These are phyloP conservation scores for Mustelus asterias DNA, from an alignment of 2,113 vertebrate species.

Conservation along the genomic window DNA sequence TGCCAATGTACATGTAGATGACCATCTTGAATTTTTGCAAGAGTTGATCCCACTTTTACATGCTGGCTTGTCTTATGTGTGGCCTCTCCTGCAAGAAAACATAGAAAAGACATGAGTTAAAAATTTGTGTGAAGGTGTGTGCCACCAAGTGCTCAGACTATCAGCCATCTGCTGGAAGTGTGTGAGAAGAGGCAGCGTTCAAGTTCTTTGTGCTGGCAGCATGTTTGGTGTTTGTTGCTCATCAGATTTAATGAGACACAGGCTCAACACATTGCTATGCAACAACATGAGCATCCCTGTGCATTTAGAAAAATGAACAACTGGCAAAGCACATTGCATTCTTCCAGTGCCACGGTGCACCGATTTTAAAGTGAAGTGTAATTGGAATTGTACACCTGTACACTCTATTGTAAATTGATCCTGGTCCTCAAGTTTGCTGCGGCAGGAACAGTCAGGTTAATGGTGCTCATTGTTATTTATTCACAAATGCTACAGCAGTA, in stretches of 20 bases:
- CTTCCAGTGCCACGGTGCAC: background rate
- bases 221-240: conserved; percentile 12
- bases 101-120: background rate
- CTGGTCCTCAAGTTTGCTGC: background rate
- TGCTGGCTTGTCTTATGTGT: background rate
- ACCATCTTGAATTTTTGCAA: background rate
- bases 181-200: background rate
- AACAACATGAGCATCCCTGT: conserved; percentile 18
- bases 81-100: background rate
- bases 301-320: conserved; percentile 16
- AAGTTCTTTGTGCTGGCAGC: conserved; percentile 16
- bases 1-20: background rate
- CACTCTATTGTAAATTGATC: background rate
- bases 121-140: background rate
- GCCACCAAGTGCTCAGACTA: background rate
- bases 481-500: background rate
- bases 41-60: background rate
- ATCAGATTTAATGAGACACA: conserved; percentile 30
- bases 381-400: background rate
- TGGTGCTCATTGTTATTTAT: background rate
- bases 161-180: conserved; percentile 28
- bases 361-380: background rate
- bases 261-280: conserved; percentile 2
- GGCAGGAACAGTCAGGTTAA: background rate
- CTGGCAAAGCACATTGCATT: background rate